Evolutionary conservation across 2,888 invertebrate species (phyloP).

Genomic region (Merodon equestris): DNA sequence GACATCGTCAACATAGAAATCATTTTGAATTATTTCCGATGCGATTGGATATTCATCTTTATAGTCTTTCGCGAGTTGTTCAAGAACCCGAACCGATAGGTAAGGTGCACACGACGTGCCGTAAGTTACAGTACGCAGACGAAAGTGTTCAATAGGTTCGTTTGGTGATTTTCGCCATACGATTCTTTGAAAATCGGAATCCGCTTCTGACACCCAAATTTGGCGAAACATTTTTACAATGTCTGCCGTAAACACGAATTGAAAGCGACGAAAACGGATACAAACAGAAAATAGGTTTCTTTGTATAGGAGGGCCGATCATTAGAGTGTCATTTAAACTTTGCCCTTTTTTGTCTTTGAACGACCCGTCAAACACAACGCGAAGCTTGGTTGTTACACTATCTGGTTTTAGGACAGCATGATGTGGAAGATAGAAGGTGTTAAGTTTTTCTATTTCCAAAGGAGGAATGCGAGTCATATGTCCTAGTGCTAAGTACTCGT

Average conservation of each 20-base stretch:
- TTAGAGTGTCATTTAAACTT: neutral
- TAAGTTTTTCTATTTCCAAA: constrained; percentile 4
- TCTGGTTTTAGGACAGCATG: no score
- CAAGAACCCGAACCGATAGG: no score
- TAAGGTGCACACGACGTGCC: no score
- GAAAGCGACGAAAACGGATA: constrained; percentile 17
- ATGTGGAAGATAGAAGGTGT: constrained; percentile 33
- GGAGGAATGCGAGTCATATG: constrained; percentile 13
- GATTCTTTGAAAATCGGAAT: constrained; percentile 10
- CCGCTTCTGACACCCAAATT: constrained; percentile 2
- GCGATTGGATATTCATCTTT: no score
- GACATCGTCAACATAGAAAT: no score
- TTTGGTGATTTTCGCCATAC: neutral
- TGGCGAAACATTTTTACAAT: constrained; percentile 7
- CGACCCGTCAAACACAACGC: no score
- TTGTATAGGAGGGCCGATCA: constrained; percentile 13
- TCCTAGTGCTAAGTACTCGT: constrained; percentile 22
- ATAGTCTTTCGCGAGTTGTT: no score
- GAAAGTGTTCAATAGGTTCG: no score
- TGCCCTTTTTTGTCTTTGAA: neutral
- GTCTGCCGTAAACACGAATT: constrained; percentile 12
- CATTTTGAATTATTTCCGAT: no score
- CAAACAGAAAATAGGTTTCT: constrained; percentile 14
- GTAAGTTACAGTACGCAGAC: no score
- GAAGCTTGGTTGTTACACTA: no score